A percentile compares a stretch with the other conserved stretches of the same genome.
phyloP scores from a whole-genome alignment of 2,888 invertebrate species.

The Cabera pusaria region DNA sequence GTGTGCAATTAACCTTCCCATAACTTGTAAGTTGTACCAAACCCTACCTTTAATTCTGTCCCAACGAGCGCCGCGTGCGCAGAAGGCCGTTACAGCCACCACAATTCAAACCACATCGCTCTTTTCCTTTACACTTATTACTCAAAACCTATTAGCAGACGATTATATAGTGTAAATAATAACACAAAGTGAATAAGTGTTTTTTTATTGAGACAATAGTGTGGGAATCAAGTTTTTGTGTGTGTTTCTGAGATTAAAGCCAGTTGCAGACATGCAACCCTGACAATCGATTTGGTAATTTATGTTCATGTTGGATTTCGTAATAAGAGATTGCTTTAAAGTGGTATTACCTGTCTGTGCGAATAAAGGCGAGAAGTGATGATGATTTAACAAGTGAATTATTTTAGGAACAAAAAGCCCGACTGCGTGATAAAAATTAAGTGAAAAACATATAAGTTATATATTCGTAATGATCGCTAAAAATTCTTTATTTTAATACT shows the following conservation, averaged over 20 bases:
- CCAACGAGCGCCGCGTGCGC: slow-evolving; percentile 23
- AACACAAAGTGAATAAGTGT: slow-evolving; percentile 1
- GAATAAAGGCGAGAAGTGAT: too few species aligned
- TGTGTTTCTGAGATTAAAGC: not conserved
- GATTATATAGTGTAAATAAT: slow-evolving; percentile 15
- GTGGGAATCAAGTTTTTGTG: slow-evolving; percentile 14
- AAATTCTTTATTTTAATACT: too few species aligned
- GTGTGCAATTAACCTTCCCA: too few species aligned
- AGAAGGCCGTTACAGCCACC: slow-evolving; percentile 28
- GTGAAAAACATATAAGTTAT: too few species aligned
- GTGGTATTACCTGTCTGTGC: too few species aligned
- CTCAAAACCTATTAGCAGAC: slow-evolving; percentile 5
- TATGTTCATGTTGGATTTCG: slow-evolving; percentile 1
- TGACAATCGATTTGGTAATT: slow-evolving; percentile 11
- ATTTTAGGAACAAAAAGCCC: too few species aligned
- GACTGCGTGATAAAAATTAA: too few species aligned
- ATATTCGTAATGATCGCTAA: too few species aligned
- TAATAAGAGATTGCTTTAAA: slow-evolving; percentile 2
- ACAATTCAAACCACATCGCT: slow-evolving; percentile 15
- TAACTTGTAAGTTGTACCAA: too few species aligned
- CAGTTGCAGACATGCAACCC: slow-evolving; percentile 10
- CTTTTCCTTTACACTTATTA: slow-evolving; percentile 5
- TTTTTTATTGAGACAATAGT: slow-evolving; percentile 10
- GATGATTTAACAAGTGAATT: too few species aligned
- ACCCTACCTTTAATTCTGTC: slow-evolving; percentile 26